phyloP scores from a whole-genome alignment of 2,797 vertebrate genomes.

The Tinamus major region DNA sequence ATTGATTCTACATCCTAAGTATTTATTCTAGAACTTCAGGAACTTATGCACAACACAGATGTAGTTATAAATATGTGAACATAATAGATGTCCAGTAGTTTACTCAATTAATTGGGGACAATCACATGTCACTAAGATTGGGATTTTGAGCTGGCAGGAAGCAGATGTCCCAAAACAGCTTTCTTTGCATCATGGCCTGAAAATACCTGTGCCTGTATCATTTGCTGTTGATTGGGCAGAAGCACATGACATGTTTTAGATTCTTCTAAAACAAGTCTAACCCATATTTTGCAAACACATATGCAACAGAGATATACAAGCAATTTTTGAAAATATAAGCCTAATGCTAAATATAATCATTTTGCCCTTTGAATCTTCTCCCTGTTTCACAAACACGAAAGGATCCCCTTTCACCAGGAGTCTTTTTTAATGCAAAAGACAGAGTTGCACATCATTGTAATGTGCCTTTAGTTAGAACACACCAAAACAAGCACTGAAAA shows the following conservation, averaged over 20 bases:
- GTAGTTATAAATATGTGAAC: background rate
- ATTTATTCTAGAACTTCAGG: background rate
- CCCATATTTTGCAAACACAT: background rate
- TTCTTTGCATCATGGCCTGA: background rate
- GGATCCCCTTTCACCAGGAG: background rate
- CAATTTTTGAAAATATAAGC: background rate
- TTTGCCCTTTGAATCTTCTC: background rate
- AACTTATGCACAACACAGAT: background rate
- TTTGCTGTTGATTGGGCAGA: background rate
- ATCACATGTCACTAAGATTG: background rate
- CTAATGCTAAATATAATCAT: background rate
- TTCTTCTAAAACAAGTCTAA: background rate
- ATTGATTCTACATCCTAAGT: background rate
- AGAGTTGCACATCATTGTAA: background rate
- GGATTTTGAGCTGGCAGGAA: background rate
- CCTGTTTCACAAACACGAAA: background rate
- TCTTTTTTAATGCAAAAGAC: background rate
- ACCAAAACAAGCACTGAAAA: conserved; percentile 9
- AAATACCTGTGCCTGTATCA: background rate
- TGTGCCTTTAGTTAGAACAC: background rate
- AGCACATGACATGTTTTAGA: fast-evolving
- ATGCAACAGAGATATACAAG: background rate
- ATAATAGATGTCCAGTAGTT: background rate
- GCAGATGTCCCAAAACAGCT: background rate
- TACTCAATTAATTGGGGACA: background rate